Conservation (phyloP, 2,888 invertebrate species). For the Ophion ventricosus region DNA sequence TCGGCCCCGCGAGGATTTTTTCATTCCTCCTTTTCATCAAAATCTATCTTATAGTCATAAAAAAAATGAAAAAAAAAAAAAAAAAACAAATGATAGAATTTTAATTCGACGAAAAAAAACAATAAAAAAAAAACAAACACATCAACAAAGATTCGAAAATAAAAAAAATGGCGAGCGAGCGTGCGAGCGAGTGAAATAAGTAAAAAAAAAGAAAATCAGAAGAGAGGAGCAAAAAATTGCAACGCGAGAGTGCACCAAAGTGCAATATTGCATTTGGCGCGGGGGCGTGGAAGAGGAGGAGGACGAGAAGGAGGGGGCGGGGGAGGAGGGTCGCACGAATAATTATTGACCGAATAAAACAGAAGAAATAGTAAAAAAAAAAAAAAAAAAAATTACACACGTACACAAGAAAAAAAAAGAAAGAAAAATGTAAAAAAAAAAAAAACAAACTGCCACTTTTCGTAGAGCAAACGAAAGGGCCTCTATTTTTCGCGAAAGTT, state of each 20-base stretch:
- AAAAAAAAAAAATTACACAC: background rate
- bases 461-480: slow-evolving; percentile 42
- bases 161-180: slow-evolving; percentile 44
- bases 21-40: slow-evolving; percentile 20
- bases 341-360: too few relatives aligned
- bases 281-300: too few relatives aligned
- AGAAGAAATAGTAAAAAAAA: background rate
- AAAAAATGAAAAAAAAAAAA: slow-evolving; percentile 45
- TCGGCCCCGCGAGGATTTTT: slow-evolving; percentile 20
- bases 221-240: slow-evolving; percentile 26
- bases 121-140: too few relatives aligned
- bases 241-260: slow-evolving; percentile 76
- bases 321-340: too few relatives aligned
- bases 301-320: too few relatives aligned
- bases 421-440: background rate
- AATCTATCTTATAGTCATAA: too few relatives aligned
- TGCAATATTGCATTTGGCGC: slow-evolving; percentile 77
- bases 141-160: slow-evolving; percentile 37
- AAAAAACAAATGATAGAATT: slow-evolving; percentile 30
- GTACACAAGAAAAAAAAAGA: background rate
- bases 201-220: slow-evolving; percentile 13
- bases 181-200: too few relatives aligned
- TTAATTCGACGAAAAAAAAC: too few relatives aligned
- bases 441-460: slow-evolving; percentile 18
- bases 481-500: slow-evolving; percentile 63